Evolutionary conservation across 2,797 vertebrate species (phyloP).

Genomic region (Alauda arvensis): DNA sequence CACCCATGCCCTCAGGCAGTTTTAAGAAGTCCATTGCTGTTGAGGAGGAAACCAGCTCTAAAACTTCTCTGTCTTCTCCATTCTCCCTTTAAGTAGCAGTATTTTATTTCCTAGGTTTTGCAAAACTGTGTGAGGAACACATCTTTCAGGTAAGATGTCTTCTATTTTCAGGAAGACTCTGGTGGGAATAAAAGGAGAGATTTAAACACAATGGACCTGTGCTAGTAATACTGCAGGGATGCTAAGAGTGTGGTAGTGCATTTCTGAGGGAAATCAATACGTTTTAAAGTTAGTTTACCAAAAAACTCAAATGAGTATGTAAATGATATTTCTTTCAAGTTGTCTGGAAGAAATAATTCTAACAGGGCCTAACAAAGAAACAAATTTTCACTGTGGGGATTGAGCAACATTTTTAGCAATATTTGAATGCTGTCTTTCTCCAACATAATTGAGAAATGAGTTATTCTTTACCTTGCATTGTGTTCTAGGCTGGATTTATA

Average conservation of each 20-base stretch:
- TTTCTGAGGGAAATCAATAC: background rate
- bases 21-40: background rate
- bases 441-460: background rate
- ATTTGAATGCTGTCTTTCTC: background rate
- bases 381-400: background rate
- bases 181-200: background rate
- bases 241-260: background rate
- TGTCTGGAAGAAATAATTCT: background rate
- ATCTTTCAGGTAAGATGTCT: background rate
- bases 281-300: background rate
- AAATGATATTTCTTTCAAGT: background rate
- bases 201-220: background rate
- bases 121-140: background rate
- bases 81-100: background rate
- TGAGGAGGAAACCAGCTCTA: background rate
- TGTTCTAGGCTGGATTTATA: slow-evolving; percentile 5
- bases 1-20: background rate
- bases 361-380: background rate
- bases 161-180: background rate
- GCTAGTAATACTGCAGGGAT: background rate
- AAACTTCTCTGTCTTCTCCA: background rate
- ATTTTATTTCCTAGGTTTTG: background rate
- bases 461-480: background rate
- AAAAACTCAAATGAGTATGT: accelerated
- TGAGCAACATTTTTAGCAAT: slow-evolving; percentile 8